Percentiles rank a stretch among this genome's conserved stretches.
Conservation (phyloP, 2,888 invertebrate species). For the Drosophila barbarae region DNA sequence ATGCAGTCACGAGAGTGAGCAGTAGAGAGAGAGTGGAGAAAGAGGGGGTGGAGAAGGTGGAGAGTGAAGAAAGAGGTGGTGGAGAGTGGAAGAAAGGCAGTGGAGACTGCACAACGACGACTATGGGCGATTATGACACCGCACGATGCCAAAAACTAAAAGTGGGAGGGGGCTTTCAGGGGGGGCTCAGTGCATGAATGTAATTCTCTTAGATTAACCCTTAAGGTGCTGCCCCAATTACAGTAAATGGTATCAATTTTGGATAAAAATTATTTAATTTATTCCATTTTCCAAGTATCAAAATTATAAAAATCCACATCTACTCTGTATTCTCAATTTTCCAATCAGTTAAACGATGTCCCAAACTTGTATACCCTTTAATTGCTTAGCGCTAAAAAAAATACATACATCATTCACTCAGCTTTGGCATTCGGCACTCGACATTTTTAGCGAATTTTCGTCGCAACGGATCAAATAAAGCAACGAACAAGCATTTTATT, state of each 20-base stretch:
- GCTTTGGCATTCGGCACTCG: slow-evolving; percentile 40
- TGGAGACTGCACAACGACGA: slow-evolving; percentile 3
- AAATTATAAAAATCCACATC: no score
- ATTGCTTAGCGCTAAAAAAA: background rate
- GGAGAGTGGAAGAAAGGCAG: background rate
- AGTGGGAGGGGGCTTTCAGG: background rate
- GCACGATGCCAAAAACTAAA: slow-evolving; percentile 54
- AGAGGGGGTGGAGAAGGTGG: background rate
- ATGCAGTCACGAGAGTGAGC: slow-evolving; percentile 16
- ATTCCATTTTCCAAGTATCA: no score
- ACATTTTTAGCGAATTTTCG: slow-evolving; percentile 36
- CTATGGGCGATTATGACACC: slow-evolving; percentile 52
- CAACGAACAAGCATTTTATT: slow-evolving; percentile 32
- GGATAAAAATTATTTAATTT: no score
- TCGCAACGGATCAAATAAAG: slow-evolving; percentile 38
- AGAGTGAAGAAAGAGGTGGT: background rate
- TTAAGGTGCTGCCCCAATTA: background rate
- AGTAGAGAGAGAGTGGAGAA: background rate
- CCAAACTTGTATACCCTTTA: slow-evolving; percentile 1
- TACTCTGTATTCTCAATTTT: background rate
- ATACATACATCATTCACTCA: slow-evolving; percentile 4
- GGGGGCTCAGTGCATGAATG: slow-evolving; percentile 14
- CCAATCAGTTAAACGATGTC: background rate
- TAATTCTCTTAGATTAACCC: background rate
- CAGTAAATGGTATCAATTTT: no score